Conservation (phyloP, 2,797 vertebrate species). For the Telmatherina bonti region DNA sequence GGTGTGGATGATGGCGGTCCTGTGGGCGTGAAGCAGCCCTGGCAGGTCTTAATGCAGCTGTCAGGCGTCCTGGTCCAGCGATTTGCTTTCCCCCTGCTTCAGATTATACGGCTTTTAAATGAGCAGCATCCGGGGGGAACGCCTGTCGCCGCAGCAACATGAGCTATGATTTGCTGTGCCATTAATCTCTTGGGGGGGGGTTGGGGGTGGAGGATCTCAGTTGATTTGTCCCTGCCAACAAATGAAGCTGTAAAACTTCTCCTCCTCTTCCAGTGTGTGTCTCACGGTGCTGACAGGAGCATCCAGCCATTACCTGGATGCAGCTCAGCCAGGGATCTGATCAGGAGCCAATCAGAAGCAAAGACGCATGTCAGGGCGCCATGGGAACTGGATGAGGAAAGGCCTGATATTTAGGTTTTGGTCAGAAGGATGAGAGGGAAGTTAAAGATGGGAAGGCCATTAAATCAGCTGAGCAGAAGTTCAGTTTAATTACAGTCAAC, state of each 20-base stretch:
- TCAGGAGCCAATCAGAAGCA: slow-evolving; percentile 12
- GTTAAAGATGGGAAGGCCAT: not conserved
- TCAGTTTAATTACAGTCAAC: slow-evolving; percentile 6
- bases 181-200: slow-evolving; percentile 71
- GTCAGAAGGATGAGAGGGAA: not conserved
- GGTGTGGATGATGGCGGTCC: slow-evolving; percentile 22
- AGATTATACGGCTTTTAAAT: slow-evolving; percentile 77
- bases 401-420: not conserved
- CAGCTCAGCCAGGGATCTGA: slow-evolving; percentile 2
- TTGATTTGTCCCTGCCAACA: slow-evolving; percentile 65
- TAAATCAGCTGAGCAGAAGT: not conserved
- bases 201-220: slow-evolving; percentile 56
- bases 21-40: slow-evolving; percentile 66
- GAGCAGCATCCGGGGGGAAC: slow-evolving; percentile 67
- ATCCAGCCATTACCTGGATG: not conserved
- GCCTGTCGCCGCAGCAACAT: slow-evolving; percentile 69
- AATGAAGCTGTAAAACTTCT: slow-evolving; percentile 70
- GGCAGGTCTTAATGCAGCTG: slow-evolving; percentile 81
- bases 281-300: not conserved
- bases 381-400: not conserved
- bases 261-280: slow-evolving; percentile 15
- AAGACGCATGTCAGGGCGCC: not conserved
- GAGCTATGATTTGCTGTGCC: slow-evolving; percentile 73
- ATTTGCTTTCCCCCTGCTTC: slow-evolving; percentile 49
- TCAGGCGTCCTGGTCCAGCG: slow-evolving; percentile 70